Conservation (phyloP, 2,113 vertebrate genomes). For the Nanorana parkeri region DNA sequence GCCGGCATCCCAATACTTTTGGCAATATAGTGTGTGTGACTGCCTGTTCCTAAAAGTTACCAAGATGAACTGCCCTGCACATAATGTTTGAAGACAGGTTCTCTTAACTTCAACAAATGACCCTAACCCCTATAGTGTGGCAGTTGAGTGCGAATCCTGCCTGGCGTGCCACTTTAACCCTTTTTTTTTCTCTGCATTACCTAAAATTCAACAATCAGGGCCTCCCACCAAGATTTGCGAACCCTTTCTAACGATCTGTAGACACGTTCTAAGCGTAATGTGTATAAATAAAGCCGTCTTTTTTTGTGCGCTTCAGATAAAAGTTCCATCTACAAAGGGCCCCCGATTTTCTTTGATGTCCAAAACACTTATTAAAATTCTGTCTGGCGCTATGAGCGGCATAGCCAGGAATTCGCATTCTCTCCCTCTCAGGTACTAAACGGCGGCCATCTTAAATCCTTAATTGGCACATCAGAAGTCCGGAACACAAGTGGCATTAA, state of each 20-base stretch:
- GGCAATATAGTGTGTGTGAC: too few relatives aligned
- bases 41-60: too few relatives aligned
- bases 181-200: neutral
- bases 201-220: neutral
- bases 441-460: neutral
- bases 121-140: too few relatives aligned
- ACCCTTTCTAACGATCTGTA: neutral
- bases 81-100: too few relatives aligned
- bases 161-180: too few relatives aligned
- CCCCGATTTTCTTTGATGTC: neutral
- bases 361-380: conserved; percentile 39
- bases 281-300: conserved; percentile 27
- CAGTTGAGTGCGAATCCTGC: too few relatives aligned
- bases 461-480: conserved; percentile 7
- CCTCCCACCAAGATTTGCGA: neutral
- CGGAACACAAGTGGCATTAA: neutral
- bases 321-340: conserved; percentile 43
- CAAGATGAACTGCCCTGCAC: too few relatives aligned
- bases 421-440: neutral
- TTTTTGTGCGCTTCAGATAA: conserved; percentile 11
- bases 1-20: too few relatives aligned
- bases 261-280: neutral
- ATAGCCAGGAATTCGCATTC: neutral
- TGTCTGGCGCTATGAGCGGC: neutral
- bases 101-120: too few relatives aligned